Evolutionary conservation across 2,888 invertebrate species (phyloP).

Genomic region (Cryptops parisi): DNA sequence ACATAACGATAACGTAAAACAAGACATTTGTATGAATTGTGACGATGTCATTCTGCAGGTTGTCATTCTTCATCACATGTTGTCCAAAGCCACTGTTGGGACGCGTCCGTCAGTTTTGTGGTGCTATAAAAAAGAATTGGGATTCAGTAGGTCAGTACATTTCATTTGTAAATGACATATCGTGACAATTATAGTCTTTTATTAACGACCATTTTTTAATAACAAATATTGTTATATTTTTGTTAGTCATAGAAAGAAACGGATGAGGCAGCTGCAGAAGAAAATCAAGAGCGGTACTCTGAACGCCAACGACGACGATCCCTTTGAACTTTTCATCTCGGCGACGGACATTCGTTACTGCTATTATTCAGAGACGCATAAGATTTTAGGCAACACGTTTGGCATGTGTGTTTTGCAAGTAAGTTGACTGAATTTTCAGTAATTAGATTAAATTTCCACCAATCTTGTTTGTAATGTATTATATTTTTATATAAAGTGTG

Average conservation of each 20-base stretch:
- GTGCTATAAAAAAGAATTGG: constrained; percentile 96
- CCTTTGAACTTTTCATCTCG: constrained; percentile 90
- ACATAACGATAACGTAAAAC: too few species aligned
- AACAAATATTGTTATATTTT: constrained; percentile 13
- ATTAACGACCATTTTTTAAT: background rate
- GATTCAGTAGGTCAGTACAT: constrained; percentile 55
- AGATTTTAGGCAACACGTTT: constrained; percentile 93
- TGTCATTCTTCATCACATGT: constrained; percentile 92
- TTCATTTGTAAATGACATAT: too few species aligned
- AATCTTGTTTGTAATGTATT: too few species aligned
- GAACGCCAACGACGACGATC: constrained; percentile 83
- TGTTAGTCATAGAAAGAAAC: constrained; percentile 72
- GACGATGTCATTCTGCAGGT: too few species aligned
- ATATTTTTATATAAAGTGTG: too few species aligned
- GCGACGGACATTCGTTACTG: constrained; percentile 94
- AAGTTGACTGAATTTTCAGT: too few species aligned
- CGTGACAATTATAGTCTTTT: background rate
- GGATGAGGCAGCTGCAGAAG: constrained; percentile 63
- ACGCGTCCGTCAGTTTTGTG: constrained; percentile 87
- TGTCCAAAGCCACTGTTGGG: constrained; percentile 85
- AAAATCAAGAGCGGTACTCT: constrained; percentile 79
- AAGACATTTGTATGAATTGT: too few species aligned
- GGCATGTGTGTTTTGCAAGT: constrained; percentile 89
- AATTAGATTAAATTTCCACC: too few species aligned
- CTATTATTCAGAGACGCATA: constrained; percentile 94